Evolutionary conservation across 2,888 invertebrate genomes (phyloP).

Genomic region (Molorchus minor): DNA sequence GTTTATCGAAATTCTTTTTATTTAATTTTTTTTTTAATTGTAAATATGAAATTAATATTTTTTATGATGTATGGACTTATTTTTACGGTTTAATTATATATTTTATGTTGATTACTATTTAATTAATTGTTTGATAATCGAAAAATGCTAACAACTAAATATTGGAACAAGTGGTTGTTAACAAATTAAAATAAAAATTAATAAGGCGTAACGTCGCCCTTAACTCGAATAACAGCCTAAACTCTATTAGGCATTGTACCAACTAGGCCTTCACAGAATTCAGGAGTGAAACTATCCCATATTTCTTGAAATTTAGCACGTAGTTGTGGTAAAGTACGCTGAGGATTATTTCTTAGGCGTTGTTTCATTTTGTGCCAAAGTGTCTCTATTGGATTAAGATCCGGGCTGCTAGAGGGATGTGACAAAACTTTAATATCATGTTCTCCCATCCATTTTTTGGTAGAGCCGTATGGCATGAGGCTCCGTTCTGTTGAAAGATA

Average conservation of each 20-base stretch:
- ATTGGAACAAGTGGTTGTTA: conserved; percentile 4
- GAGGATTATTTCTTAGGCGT: conserved; percentile 6
- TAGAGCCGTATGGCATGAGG: conserved; percentile 13
- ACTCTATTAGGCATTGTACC: conserved; percentile 19
- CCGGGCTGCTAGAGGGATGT: not conserved
- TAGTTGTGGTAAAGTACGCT: conserved; percentile 8
- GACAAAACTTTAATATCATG: conserved; percentile 1
- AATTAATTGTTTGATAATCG: conserved; percentile 7
- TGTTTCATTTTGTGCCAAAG: not conserved
- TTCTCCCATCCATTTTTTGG: conserved; percentile 13
- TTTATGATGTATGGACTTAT: not conserved
- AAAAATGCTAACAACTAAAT: conserved; percentile 10
- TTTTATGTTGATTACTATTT: conserved; percentile 3
- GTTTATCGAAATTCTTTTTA: conserved; percentile 8
- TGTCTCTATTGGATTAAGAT: not conserved
- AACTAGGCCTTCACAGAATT: conserved; percentile 16
- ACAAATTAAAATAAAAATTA: conserved; percentile 6
- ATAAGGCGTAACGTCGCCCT: conserved; percentile 18
- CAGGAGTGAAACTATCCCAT: conserved; percentile 18
- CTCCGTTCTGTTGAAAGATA: conserved; percentile 23
- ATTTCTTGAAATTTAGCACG: conserved; percentile 10
- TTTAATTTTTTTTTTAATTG: conserved; percentile 7
- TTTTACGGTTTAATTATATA: conserved; percentile 7
- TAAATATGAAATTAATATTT: not conserved
- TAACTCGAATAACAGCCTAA: conserved; percentile 10